Evolutionary conservation across 2,797 vertebrate genomes (phyloP).

Genomic region (Mormyrops attenuatus): DNA sequence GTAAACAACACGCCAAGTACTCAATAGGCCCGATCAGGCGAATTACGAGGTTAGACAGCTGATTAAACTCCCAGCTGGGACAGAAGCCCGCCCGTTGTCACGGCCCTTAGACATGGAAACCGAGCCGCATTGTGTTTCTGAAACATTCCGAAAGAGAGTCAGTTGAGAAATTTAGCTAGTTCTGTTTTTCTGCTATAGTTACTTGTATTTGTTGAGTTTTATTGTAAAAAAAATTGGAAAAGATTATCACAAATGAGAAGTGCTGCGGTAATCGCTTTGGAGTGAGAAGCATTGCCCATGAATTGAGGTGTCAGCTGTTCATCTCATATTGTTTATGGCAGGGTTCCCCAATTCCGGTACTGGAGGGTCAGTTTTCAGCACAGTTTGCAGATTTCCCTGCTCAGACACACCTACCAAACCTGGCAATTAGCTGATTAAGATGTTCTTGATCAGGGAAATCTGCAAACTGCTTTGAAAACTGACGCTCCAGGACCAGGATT

Average conservation of each 20-base stretch:
- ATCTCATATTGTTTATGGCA: neutral
- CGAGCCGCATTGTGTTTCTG: neutral
- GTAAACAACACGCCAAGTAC: neutral
- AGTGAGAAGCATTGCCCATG: neutral
- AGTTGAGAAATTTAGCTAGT: neutral
- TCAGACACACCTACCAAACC: neutral
- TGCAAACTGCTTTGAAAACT: neutral
- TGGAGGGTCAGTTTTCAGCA: neutral
- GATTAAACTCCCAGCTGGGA: neutral
- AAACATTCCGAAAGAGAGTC: neutral
- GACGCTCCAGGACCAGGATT: neutral
- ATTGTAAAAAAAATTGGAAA: neutral
- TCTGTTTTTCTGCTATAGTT: neutral
- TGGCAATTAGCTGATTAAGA: neutral
- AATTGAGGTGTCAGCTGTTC: neutral
- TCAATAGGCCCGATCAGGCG: neutral
- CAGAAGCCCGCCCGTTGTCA: neutral
- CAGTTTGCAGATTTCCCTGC: neutral
- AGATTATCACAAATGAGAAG: neutral
- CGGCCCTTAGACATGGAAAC: neutral
- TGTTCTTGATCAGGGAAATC: neutral
- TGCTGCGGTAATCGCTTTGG: neutral
- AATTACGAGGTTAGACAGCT: neutral
- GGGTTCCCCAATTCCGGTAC: neutral
- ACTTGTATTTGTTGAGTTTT: neutral